A percentile compares a stretch with the other conserved stretches of the same genome.
Conservation (phyloP, 2,888 invertebrate species). For the Polydesmus complanatus region DNA sequence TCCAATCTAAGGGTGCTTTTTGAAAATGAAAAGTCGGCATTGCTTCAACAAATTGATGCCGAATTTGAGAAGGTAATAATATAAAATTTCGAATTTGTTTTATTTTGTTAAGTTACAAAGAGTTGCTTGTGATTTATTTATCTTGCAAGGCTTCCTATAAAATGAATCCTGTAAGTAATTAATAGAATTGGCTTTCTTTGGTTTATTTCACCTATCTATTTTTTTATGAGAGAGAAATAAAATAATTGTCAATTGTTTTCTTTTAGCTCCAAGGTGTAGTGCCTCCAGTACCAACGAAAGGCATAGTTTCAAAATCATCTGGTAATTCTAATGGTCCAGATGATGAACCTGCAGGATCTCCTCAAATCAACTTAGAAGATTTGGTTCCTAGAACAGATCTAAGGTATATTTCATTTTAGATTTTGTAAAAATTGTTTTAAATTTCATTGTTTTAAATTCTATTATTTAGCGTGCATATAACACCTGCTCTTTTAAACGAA, state of each 20-base stretch:
- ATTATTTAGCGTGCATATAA: conserved; percentile 50
- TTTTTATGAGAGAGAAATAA: not conserved
- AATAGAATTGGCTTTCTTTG: not conserved
- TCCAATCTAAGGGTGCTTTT: conserved; percentile 59
- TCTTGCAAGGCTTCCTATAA: conserved; percentile 6
- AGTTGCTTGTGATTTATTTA: not conserved
- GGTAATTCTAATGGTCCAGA: conserved; percentile 36
- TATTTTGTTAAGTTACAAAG: not conserved
- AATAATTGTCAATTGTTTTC: not conserved
- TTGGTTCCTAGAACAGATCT: conserved; percentile 64
- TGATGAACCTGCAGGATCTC: conserved; percentile 31
- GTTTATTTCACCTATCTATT: not conserved
- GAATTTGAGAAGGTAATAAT: conserved; percentile 65
- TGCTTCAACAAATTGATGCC: conserved; percentile 67
- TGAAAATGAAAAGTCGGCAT: conserved; percentile 70
- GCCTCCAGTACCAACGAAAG: conserved; percentile 59
- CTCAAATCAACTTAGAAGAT: conserved; percentile 45
- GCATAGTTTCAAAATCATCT: conserved; percentile 29
- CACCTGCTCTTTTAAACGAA: conserved; percentile 62
- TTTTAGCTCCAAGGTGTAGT: conserved; percentile 44
- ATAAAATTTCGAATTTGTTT: not conserved
- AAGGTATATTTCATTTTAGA: conserved; percentile 27
- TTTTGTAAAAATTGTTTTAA: conserved; percentile 3
- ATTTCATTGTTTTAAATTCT: not conserved
- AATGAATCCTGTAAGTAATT: conserved; percentile 1